Evolutionary conservation across 2,888 invertebrate genomes (phyloP), one percentile per base, ranked within the genome.

Genomic region (Drosophila vallismaia): DNA sequence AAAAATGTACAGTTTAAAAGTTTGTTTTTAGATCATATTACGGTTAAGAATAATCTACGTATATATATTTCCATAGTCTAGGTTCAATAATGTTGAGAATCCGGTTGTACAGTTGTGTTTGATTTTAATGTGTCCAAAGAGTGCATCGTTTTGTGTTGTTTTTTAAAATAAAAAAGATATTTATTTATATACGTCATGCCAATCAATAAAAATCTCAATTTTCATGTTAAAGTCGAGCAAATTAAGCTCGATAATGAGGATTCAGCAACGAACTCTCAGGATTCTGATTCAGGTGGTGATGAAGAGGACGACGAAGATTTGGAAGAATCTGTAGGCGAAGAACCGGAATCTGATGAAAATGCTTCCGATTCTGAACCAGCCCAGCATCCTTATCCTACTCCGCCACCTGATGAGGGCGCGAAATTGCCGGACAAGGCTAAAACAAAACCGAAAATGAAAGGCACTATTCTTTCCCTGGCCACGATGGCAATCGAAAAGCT

Each of bases 401-500:
- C 40, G 40, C 40, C 40, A 8, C 40, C 40, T 9, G 40, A 42
- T 9, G 40, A 14, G 40, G 9, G 19, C n/a, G 8, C 40, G 0
- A 19, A 42, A 42, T 3, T 19, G 40, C 40, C 40, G 14, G 14
- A 40, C 7, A 14, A 14, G 40, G 19, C 14, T 2, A 42, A 42
- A 19, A 0, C 7, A 1, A 42, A 42, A 42, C 14, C 14, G 14
- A 42, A 19, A 8, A 8, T 5, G 3, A 42, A 42, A 19, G 19
- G 40, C 3, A 14, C 14, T 3, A 1, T 19, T 9, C 24, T 44
- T 3, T 9, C 44, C 0, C 1, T 24, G 9, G 44, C 44, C 44
- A 44, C 19, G 9, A 24, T 44, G 44, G 44, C 44, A 24, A 44
- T 44, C 44, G 44, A 44, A 10, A 44, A 44, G 44, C 44, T 44